Conservation (phyloP, 2,888 invertebrate species). For the Cremastinae sp. region DNA sequence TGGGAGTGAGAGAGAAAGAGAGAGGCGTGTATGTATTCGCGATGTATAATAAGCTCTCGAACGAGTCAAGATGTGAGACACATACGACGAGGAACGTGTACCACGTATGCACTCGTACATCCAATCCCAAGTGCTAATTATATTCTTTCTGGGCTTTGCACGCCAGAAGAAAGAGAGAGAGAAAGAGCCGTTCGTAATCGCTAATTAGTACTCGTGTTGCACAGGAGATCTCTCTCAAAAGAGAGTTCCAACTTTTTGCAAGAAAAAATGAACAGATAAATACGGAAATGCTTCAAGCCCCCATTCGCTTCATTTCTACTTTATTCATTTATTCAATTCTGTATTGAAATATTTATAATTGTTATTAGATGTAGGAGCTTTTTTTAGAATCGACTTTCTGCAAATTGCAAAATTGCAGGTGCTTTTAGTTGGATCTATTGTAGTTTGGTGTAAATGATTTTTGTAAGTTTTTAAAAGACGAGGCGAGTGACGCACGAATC, state of each 20-base stretch:
- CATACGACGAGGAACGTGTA: slow-evolving; percentile 5
- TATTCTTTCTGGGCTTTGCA: slow-evolving; percentile 69
- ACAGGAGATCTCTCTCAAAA: slow-evolving; percentile 45
- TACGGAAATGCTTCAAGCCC: slow-evolving; percentile 14
- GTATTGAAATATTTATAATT: too few species aligned
- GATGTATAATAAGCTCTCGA: slow-evolving; percentile 45
- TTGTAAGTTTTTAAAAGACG: too few species aligned
- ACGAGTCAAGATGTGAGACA: slow-evolving; percentile 21
- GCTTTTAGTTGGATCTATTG: too few species aligned
- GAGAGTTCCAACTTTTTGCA: slow-evolving; percentile 20
- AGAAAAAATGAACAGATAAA: too few species aligned
- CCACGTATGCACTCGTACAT: slow-evolving; percentile 44
- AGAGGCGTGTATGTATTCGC: neutral
- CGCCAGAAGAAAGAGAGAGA: slow-evolving; percentile 49
- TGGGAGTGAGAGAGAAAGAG: neutral
- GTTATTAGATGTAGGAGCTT: too few species aligned
- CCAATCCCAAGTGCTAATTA: slow-evolving; percentile 72
- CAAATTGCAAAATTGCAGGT: too few species aligned
- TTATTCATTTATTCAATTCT: too few species aligned
- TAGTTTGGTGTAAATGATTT: too few species aligned
- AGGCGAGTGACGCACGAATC: too few species aligned
- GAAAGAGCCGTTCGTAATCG: slow-evolving; percentile 70
- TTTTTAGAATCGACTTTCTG: too few species aligned
- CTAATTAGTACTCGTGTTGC: slow-evolving; percentile 70
- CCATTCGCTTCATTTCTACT: neutral